Percentiles rank a stretch among this genome's conserved stretches.
These are phyloP conservation scores for Pherbina coryleti DNA, from an alignment of 2,888 invertebrate species.

Conservation along the genomic window DNA sequence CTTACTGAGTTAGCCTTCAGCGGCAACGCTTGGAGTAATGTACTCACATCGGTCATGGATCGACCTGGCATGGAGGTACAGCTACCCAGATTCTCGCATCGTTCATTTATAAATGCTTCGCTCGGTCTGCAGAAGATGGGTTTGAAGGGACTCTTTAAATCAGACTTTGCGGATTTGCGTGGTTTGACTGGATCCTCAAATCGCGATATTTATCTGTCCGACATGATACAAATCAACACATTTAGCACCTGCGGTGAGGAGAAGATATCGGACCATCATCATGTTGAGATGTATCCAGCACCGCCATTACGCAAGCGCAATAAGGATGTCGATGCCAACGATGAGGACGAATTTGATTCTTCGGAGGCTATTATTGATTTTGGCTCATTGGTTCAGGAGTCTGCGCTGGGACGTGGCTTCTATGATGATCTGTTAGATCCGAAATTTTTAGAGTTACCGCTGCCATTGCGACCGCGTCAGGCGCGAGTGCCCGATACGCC, in stretches of 20 bases:
- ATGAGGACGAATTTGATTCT: constrained; percentile 59
- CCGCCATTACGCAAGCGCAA: constrained; percentile 73
- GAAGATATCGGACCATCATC: constrained; percentile 80
- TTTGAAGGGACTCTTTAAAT: constrained; percentile 81
- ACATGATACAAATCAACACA: constrained; percentile 86
- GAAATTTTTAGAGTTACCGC: constrained; percentile 73
- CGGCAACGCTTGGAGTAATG: constrained; percentile 79
- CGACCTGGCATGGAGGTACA: constrained; percentile 84
- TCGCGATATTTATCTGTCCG: constrained; percentile 85
- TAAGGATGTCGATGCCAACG: constrained; percentile 62
- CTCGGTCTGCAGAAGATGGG: constrained; percentile 85
- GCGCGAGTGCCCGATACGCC: constrained; percentile 80
- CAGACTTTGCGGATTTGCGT: constrained; percentile 82
- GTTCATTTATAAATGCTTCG: constrained; percentile 85
- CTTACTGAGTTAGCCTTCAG: constrained; percentile 77
- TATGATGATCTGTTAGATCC: constrained; percentile 76
- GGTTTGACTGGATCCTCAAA: constrained; percentile 83
- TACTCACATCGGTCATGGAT: constrained; percentile 81
- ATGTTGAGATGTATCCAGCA: constrained; percentile 85
- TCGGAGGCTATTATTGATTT: constrained; percentile 64
- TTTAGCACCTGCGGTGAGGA: constrained; percentile 87
- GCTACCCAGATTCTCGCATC: constrained; percentile 85
- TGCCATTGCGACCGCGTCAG: constrained; percentile 79
- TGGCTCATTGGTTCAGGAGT: constrained; percentile 71
- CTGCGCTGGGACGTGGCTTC: constrained; percentile 74